A percentile compares a stretch with the other conserved stretches of the same genome.
phyloP scores from a whole-genome alignment of 2,888 invertebrate genomes.

The Melanotus villosus region DNA sequence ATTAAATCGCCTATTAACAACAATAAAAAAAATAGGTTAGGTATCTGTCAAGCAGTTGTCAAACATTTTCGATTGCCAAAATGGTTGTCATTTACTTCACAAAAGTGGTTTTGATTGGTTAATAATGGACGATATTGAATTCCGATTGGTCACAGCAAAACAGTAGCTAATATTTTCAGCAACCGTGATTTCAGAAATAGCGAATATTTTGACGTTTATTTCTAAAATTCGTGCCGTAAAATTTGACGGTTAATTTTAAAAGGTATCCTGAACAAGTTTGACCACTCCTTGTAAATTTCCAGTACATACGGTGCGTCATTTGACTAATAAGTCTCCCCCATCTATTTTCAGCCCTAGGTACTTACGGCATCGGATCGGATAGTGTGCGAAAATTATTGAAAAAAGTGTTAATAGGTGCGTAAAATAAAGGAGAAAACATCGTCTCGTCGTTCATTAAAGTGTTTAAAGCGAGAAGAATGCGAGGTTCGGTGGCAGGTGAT shows the following conservation, averaged over 20 bases:
- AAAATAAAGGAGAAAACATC: conserved; percentile 46
- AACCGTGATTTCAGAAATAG: conserved; percentile 29
- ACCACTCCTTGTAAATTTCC: conserved; percentile 6
- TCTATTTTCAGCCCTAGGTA: conserved; percentile 82
- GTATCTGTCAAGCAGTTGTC: conserved; percentile 50
- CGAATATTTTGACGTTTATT: conserved; percentile 7
- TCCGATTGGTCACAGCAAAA: conserved; percentile 57
- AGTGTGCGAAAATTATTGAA: conserved; percentile 76
- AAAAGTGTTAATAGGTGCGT: conserved; percentile 66
- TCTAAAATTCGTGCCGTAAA: conserved; percentile 15
- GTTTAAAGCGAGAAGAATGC: conserved; percentile 71
- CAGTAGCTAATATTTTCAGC: conserved; percentile 48
- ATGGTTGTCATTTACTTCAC: conserved; percentile 53
- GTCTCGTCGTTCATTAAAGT: conserved; percentile 56
- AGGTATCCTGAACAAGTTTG: neutral
- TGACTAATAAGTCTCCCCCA: conserved; percentile 72
- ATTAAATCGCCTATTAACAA: no score
- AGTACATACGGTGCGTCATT: conserved; percentile 22
- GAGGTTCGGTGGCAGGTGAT: conserved; percentile 69
- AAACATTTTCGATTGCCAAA: conserved; percentile 48
- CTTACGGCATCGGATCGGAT: conserved; percentile 75
- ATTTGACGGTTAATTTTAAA: conserved; percentile 21
- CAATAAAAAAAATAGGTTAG: conserved; percentile 54
- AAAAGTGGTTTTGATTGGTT: conserved; percentile 53
- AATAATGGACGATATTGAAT: conserved; percentile 48